phyloP scores from a whole-genome alignment of 2,888 invertebrate species.

The Morpho deidamia region DNA sequence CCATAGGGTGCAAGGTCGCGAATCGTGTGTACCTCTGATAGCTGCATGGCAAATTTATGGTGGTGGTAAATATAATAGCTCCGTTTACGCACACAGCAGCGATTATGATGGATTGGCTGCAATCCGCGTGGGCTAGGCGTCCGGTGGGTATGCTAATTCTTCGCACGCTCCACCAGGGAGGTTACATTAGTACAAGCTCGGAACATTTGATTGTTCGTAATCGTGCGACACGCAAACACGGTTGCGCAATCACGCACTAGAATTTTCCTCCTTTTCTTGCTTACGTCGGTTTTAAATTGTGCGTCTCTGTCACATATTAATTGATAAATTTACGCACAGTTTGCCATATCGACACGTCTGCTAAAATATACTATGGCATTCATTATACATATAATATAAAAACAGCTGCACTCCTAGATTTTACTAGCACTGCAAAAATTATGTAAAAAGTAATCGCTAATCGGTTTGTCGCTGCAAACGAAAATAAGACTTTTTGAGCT shows the following conservation, averaged over 20 bases:
- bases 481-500: too few relatives aligned
- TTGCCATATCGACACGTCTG: too few relatives aligned
- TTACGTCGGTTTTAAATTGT: neutral
- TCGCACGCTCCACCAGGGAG: slow-evolving; percentile 41
- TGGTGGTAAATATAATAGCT: slow-evolving; percentile 40
- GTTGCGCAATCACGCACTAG: slow-evolving; percentile 15
- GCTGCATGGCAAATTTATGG: slow-evolving; percentile 12
- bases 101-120: slow-evolving; percentile 64
- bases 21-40: slow-evolving; percentile 12
- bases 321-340: too few relatives aligned
- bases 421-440: too few relatives aligned
- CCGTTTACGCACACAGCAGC: slow-evolving; percentile 36
- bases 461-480: too few relatives aligned
- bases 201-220: slow-evolving; percentile 55
- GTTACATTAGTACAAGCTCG: slow-evolving; percentile 50
- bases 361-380: too few relatives aligned
- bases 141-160: slow-evolving; percentile 71
- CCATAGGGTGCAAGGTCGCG: slow-evolving; percentile 18
- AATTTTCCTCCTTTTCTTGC: neutral
- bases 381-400: too few relatives aligned
- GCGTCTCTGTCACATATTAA: neutral
- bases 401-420: too few relatives aligned
- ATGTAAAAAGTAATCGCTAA: too few relatives aligned
- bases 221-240: slow-evolving; percentile 42
- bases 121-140: slow-evolving; percentile 61